Conservation (phyloP, 2,888 invertebrate species). For the Chloromyia formosa region DNA sequence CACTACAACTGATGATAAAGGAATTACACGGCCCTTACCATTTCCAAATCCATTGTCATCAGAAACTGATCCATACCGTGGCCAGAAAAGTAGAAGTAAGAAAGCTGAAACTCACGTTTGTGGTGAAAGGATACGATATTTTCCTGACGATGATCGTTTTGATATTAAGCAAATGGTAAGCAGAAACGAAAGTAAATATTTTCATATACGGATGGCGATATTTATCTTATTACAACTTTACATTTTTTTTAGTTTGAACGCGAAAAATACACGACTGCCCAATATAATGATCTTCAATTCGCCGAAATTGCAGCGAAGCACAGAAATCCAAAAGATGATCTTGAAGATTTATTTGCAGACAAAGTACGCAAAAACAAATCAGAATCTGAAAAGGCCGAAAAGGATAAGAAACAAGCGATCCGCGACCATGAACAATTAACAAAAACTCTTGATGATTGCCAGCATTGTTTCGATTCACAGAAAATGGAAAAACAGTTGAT, state of each 20-base stretch:
- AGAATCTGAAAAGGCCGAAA: slow-evolving; percentile 69
- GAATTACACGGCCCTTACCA: slow-evolving; percentile 75
- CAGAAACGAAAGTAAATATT: slow-evolving; percentile 51
- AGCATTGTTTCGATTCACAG: slow-evolving; percentile 82
- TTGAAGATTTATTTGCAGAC: slow-evolving; percentile 87
- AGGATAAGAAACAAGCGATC: slow-evolving; percentile 74
- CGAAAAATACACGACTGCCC: slow-evolving; percentile 81
- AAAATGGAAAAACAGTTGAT: slow-evolving; percentile 86
- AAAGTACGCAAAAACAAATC: slow-evolving; percentile 75
- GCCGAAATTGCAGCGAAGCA: slow-evolving; percentile 75
- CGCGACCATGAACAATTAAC: slow-evolving; percentile 76
- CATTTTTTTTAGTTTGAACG: slow-evolving; percentile 74
- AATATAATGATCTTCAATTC: slow-evolving; percentile 83
- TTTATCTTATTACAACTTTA: too few species aligned
- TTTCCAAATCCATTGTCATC: too few species aligned
- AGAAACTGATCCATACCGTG: too few species aligned
- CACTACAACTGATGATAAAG: slow-evolving; percentile 73
- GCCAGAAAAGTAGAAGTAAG: not conserved
- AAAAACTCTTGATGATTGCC: slow-evolving; percentile 80
- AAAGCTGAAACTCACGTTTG: slow-evolving; percentile 75
- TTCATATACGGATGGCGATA: not conserved
- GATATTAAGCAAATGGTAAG: slow-evolving; percentile 83
- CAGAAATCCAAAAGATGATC: slow-evolving; percentile 73
- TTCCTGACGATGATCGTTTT: slow-evolving; percentile 89
- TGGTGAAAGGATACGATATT: slow-evolving; percentile 81